Base-by-base conservation (phyloP, 2,888 invertebrate genomes). In the Chelonus formosanus region DNA sequence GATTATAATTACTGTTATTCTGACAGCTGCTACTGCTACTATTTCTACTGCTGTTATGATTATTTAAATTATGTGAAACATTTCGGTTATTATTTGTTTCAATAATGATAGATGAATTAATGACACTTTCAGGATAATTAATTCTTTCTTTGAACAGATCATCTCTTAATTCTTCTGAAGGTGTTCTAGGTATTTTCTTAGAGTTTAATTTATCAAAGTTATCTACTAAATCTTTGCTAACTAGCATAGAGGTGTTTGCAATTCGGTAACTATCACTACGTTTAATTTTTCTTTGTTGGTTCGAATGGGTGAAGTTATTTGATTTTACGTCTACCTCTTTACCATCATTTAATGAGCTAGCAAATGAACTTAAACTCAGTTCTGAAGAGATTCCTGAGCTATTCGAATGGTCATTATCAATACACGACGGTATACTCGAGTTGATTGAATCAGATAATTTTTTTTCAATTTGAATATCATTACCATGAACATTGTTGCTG, bases 261-360 rank as follows among this genome's bases (percentile, higher is more conserved):
- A 92, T 88, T 72, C 93, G 90, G 81, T 94, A 94, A 84, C 94
- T 94, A 82, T 94, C 92, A 81, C 92, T 93, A 68, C 94, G 90
- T 84, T 92, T 92, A 55, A 94, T 86, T 85, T 89, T 89, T 1
- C 81, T 77, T 40, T 81, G 81, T 7, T 52, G 35, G 1, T 68
- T 71, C 36, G 71, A 48, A 1, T 65, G 20, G 4, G 20, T 20
- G 20, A 20, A 20, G 20, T 20, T 20, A 20, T 20, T 20, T 20
- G 20, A 20, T 20, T 20, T 20, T 20, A 20, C 20, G 2, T 20
- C 20, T 20, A 20, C 20, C 20, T 20, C 20, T 20, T 20, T 20
- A 20, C 20, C 20, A 20, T 20, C 20, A 35, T 58, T 58, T 44
- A 31, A 10, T n/a, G 35, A 20, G 20, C 20, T 20, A 20, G 20